phyloP scores from a whole-genome alignment of 2,888 invertebrate species.

The Vesta saturnalis region DNA sequence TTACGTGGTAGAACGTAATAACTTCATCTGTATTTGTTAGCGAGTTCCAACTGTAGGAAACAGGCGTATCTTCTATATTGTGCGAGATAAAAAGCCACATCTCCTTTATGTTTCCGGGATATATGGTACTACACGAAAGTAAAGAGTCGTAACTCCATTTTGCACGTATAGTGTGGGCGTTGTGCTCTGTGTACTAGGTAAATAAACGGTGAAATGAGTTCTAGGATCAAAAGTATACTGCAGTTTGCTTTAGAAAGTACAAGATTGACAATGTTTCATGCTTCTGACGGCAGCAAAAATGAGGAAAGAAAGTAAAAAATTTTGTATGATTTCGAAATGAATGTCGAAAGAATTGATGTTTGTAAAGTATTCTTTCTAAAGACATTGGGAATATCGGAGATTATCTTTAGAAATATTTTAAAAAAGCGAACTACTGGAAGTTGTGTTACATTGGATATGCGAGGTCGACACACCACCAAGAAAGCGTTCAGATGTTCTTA shows the following conservation, averaged over 20 bases:
- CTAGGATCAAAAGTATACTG: not conserved
- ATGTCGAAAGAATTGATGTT: not conserved
- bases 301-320: no score
- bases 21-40: not conserved
- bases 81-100: no score
- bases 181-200: not conserved
- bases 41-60: not conserved
- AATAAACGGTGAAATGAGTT: not conserved
- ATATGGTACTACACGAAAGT: not conserved
- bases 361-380: no score
- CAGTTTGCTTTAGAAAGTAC: not conserved
- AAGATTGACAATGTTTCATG: not conserved
- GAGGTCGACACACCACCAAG: no score
- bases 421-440: not conserved
- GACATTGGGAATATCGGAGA: not conserved
- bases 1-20: not conserved
- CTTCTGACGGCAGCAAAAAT: no score
- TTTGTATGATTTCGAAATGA: not conserved
- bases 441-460: no score
- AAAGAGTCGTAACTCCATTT: slow-evolving; percentile 3
- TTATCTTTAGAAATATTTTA: not conserved
- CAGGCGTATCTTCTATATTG: not conserved
- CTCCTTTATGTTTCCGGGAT: no score
- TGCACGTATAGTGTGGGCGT: not conserved
- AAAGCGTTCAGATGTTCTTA: no score